phyloP scores from a whole-genome alignment of 2,113 vertebrate species.

The Tachysurus vachellii region DNA sequence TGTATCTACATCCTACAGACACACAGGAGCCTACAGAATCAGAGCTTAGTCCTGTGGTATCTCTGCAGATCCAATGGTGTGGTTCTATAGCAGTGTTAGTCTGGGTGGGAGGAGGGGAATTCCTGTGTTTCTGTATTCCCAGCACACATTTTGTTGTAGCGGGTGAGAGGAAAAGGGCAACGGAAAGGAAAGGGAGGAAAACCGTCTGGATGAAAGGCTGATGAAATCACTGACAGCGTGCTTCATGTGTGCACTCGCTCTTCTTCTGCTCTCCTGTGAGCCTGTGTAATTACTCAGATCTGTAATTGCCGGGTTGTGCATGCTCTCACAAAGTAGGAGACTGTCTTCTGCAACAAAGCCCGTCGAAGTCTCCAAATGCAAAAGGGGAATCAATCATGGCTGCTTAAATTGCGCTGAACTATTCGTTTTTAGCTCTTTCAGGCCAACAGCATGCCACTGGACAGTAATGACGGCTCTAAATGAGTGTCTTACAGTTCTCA shows the following conservation, averaged over 20 bases:
- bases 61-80: not conserved
- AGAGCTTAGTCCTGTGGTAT: conserved; percentile 3
- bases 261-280: conserved; percentile 28
- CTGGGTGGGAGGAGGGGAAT: not conserved
- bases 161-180: not conserved
- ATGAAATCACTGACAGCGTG: conserved; percentile 31
- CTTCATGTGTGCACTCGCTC: not conserved
- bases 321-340: conserved; percentile 15
- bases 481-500: not conserved
- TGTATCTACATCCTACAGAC: not conserved
- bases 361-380: not conserved
- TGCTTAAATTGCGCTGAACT: conserved; percentile 5
- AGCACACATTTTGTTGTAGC: not conserved
- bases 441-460: not conserved
- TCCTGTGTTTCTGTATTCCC: conserved; percentile 10
- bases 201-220: conserved; percentile 27
- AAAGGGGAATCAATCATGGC: conserved; percentile 1
- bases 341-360: conserved; percentile 23
- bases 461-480: not conserved
- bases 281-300: conserved; percentile 38
- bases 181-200: not conserved
- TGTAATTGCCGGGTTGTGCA: conserved; percentile 31
- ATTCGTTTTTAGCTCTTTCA: not conserved
- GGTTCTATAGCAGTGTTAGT: not conserved
- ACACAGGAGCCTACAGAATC: conserved; percentile 13